phyloP scores from a whole-genome alignment of 2,113 vertebrate genomes.

The Circaetus gallicus region DNA sequence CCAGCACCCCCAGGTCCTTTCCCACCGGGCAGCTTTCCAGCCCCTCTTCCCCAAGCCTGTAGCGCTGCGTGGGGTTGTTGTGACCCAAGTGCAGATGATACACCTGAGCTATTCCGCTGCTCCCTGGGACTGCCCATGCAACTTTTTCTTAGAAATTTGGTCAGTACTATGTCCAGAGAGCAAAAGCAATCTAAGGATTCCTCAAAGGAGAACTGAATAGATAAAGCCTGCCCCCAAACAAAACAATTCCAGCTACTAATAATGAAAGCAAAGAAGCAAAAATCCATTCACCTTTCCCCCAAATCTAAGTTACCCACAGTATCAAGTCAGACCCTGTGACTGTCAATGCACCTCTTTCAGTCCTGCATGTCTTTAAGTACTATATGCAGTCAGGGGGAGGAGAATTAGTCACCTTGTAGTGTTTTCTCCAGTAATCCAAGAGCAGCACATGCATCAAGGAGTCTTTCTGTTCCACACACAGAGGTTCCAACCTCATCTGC shows the following conservation, averaged over 20 bases:
- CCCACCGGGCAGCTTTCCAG: fast-evolving
- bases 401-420: constrained; percentile 44
- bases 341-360: background rate
- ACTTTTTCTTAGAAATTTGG: background rate
- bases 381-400: background rate
- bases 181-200: background rate
- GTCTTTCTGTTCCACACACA: constrained; percentile 69
- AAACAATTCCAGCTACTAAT: background rate
- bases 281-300: background rate
- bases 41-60: background rate
- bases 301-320: background rate
- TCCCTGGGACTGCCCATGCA: background rate
- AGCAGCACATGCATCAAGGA: constrained; percentile 83
- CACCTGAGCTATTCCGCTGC: background rate
- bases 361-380: background rate
- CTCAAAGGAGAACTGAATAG: background rate
- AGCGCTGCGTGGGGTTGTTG: background rate
- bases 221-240: background rate
- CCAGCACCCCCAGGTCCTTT: background rate
- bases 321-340: background rate
- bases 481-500: constrained; percentile 73
- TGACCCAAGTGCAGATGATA: background rate
- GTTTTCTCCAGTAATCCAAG: constrained; percentile 79
- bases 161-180: background rate
- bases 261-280: background rate